Evolutionary conservation across 2,113 vertebrate genomes (phyloP).

Genomic region (Bubo blakistoni): DNA sequence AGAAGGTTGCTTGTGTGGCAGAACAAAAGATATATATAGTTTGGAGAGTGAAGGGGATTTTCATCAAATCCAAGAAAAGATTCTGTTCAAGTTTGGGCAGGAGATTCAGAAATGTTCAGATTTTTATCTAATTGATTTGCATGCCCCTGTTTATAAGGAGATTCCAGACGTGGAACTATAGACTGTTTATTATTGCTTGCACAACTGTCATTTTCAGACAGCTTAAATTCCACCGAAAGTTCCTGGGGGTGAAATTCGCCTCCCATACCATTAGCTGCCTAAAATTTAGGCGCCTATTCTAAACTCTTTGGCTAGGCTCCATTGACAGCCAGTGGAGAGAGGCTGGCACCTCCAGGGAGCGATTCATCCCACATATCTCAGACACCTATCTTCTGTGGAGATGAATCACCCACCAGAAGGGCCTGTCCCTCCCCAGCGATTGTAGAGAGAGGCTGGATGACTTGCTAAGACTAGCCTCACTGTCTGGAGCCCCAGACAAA

Average conservation of each 20-base stretch:
- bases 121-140: constrained; percentile 66
- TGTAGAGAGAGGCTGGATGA: not conserved
- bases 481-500: constrained; percentile 27
- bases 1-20: not conserved
- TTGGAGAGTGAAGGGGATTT: not conserved
- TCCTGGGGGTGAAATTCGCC: constrained; percentile 35
- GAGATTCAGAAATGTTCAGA: constrained; percentile 43
- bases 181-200: constrained; percentile 52
- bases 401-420: constrained; percentile 20
- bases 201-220: constrained; percentile 56
- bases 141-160: constrained; percentile 47
- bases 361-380: not conserved
- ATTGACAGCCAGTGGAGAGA: not conserved
- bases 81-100: constrained; percentile 53
- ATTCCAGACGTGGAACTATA: constrained; percentile 22
- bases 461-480: not conserved
- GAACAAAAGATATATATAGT: not conserved
- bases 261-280: constrained; percentile 11
- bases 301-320: constrained; percentile 16
- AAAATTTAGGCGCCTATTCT: not conserved
- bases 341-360: not conserved
- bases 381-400: not conserved
- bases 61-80: constrained; percentile 14
- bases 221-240: constrained; percentile 23
- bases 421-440: not conserved